A percentile compares a stretch with the other conserved stretches of the same genome.
These are phyloP conservation scores for Tapirus terrestris DNA, from an alignment of 2,113 vertebrate species.

Conservation along the genomic window DNA sequence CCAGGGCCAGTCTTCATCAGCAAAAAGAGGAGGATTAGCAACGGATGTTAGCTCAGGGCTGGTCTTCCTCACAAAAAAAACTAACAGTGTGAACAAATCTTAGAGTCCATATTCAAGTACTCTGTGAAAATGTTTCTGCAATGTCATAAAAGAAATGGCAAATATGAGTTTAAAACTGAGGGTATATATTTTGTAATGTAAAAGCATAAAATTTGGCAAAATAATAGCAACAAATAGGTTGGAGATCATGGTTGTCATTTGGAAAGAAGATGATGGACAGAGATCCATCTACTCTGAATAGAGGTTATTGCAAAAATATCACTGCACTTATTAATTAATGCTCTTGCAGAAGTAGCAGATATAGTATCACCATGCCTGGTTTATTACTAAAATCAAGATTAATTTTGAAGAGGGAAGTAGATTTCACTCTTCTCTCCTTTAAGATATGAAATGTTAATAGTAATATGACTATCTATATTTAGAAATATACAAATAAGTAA, in stretches of 20 bases:
- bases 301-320: background rate
- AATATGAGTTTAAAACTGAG: background rate
- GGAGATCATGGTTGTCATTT: background rate
- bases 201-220: constrained; percentile 38
- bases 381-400: constrained; percentile 35
- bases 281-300: background rate
- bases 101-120: background rate
- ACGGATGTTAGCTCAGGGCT: too few relatives aligned
- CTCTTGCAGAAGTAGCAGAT: background rate
- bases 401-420: background rate
- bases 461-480: background rate
- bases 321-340: background rate
- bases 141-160: background rate
- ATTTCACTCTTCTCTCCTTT: background rate
- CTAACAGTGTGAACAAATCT: background rate
- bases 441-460: background rate
- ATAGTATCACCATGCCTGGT: background rate
- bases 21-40: too few relatives aligned
- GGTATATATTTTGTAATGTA: background rate
- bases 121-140: background rate
- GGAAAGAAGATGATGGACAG: background rate
- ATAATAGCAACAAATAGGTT: constrained; percentile 8
- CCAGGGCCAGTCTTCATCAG: too few relatives aligned
- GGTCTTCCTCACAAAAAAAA: background rate
- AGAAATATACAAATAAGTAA: background rate